Conservation (phyloP, 2,888 invertebrate species). For the Drosophila infuscata region DNA sequence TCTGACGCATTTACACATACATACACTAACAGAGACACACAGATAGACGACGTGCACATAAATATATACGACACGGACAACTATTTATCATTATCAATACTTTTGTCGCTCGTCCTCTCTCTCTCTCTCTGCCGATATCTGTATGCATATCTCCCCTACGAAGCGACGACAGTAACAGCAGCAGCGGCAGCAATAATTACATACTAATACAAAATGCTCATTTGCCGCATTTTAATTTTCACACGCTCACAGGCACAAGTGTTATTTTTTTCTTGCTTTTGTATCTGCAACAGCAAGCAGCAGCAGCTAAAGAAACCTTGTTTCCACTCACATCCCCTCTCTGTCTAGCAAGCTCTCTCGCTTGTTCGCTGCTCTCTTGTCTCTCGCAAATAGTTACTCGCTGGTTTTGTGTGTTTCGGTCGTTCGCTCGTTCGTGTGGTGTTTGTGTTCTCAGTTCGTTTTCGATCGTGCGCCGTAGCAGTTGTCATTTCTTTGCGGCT, state of each 20-base stretch:
- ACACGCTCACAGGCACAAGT: constrained; percentile 76
- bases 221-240: constrained; percentile 78
- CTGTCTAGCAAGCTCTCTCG: constrained; percentile 20
- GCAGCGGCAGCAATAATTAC: constrained; percentile 64
- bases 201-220: constrained; percentile 77
- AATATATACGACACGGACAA: constrained; percentile 25
- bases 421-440: constrained; percentile 14
- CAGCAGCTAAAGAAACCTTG: constrained; percentile 18
- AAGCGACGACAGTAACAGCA: constrained; percentile 43
- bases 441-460: constrained; percentile 61
- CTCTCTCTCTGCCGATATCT: constrained; percentile 11
- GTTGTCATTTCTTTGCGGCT: constrained; percentile 62
- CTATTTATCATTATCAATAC: constrained; percentile 56
- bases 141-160: constrained; percentile 43
- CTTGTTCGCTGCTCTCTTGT: constrained; percentile 12
- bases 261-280: constrained; percentile 38
- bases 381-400: constrained; percentile 18
- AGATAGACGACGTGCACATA: constrained; percentile 2
- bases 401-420: constrained; percentile 24
- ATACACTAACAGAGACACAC: constrained; percentile 12
- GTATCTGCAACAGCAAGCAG: constrained; percentile 29
- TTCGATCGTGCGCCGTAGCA: constrained; percentile 77
- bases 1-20: constrained; percentile 66
- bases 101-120: constrained; percentile 49
- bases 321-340: constrained; percentile 20